Conservation (phyloP, 2,113 vertebrate species). For the Crotalus viridis region DNA sequence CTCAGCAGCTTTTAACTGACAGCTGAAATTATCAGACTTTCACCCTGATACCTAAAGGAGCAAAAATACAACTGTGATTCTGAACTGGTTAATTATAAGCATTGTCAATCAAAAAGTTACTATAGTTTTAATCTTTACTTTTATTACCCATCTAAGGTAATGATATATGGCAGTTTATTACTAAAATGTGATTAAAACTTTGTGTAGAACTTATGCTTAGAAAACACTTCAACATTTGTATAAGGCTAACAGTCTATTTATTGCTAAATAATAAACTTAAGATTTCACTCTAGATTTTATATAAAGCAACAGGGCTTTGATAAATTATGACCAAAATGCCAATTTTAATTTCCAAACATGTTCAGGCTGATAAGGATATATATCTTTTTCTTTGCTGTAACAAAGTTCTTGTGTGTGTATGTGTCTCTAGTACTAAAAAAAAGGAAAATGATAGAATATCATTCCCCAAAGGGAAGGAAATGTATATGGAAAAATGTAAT, state of each 20-base stretch:
- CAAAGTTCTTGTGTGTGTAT: background rate
- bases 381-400: background rate
- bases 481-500: background rate
- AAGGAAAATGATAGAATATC: background rate
- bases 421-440: rapidly evolving
- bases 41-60: conserved; percentile 39
- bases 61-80: conserved; percentile 37
- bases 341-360: conserved; percentile 14
- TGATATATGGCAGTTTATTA: background rate
- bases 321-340: conserved; percentile 1
- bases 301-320: conserved; percentile 10
- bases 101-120: conserved; percentile 28
- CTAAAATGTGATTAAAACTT: background rate
- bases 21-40: conserved; percentile 63
- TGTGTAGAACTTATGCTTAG: conserved; percentile 7
- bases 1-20: conserved; percentile 53
- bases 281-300: background rate
- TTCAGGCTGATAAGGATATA: background rate
- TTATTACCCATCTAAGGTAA: conserved; percentile 27
- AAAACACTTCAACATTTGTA: conserved; percentile 3
- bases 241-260: background rate
- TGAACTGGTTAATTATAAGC: conserved; percentile 36
- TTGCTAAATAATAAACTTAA: background rate
- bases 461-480: conserved; percentile 25
- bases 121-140: background rate